Evolutionary conservation across 2,888 invertebrate species (phyloP), one percentile per base, ranked within the genome.

Genomic region (Rhabditoides inermis): DNA sequence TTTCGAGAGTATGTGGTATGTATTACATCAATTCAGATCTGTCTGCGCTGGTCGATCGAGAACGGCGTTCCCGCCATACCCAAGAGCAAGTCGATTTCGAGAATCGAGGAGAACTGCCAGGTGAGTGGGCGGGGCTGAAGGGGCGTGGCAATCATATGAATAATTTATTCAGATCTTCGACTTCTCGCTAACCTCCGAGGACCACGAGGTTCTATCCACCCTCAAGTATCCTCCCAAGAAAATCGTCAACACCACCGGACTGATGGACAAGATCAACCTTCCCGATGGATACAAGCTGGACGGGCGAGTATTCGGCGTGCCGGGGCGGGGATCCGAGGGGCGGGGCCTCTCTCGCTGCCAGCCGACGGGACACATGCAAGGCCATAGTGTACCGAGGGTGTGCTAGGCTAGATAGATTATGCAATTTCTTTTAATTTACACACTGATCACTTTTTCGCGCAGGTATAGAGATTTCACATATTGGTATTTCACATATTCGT

Each of bases 31-130:
- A 12, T 37, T 23, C 49, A 49, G 45, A 52, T 64, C 15, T 70
- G 78, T 39, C 71, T 78, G n/a, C 70, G 77, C 22, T 78, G 77
- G 77, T 77, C 76, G 25, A 60, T 78, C 50, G 68, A 78, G 59
- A 72, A 77, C 52, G 67, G 68, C 18, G 75, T 77, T 22, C 69
- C 77, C 1, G 75, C 77, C n/a, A 79, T 78, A 53, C 78, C 78
- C 4, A 78, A 78, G 56, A 76, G 77, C 22, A 75, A 75, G 15
- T 72, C 73, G 53, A 55, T 60, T 5, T 56, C 69, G 32, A 59
- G 78, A 49, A 65, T 77, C 25, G 55, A 56, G 49, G 76, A 78
- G 55, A 79, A 78, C 59, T 57, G 68, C 36, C 51, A 72, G 51
- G 75, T 76, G 56, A 53, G n/a, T n/a, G n/a, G n/a, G n/a, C n/a